Evolutionary conservation across 64 coral and sea anemone species (phyloP).

Genomic region (Stichodactyla mertensii): DNA sequence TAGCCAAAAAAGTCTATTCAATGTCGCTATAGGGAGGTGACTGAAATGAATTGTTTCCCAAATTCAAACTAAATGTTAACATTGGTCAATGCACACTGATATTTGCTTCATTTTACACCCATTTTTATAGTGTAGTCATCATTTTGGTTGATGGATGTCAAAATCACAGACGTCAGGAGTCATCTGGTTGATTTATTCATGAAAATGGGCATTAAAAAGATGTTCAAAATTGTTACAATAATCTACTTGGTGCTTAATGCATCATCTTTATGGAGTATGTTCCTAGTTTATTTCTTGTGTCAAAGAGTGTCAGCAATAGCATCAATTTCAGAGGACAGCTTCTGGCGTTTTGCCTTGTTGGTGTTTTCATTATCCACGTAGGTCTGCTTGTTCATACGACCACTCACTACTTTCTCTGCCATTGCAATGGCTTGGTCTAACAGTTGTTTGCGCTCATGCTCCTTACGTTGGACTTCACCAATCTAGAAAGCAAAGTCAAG

Average conservation of each 20-base stretch:
- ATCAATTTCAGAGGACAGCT: slow-evolving; percentile 85
- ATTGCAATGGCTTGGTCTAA: slow-evolving; percentile 79
- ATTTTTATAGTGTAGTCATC: no score
- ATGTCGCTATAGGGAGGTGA: no score
- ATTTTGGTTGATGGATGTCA: no score
- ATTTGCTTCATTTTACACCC: no score
- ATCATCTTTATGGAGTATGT: neutral
- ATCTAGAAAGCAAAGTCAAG: slow-evolving; percentile 39
- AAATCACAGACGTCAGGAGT: no score
- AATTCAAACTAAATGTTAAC: no score
- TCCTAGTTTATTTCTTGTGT: neutral
- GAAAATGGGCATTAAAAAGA: neutral
- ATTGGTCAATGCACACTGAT: no score
- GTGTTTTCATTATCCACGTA: slow-evolving; percentile 77
- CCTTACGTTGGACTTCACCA: slow-evolving; percentile 84
- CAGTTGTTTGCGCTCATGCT: slow-evolving; percentile 72
- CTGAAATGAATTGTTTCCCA: no score
- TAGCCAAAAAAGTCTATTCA: no score
- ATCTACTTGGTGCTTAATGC: neutral
- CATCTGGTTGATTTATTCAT: no score
- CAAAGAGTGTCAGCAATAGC: slow-evolving; percentile 67
- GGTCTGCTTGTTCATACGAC: slow-evolving; percentile 75
- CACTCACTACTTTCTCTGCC: slow-evolving; percentile 87
- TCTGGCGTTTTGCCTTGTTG: slow-evolving; percentile 84
- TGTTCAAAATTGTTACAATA: neutral